Evolutionary conservation across 2,888 invertebrate genomes (phyloP).

Genomic region (Pachliopta kotzebuea): DNA sequence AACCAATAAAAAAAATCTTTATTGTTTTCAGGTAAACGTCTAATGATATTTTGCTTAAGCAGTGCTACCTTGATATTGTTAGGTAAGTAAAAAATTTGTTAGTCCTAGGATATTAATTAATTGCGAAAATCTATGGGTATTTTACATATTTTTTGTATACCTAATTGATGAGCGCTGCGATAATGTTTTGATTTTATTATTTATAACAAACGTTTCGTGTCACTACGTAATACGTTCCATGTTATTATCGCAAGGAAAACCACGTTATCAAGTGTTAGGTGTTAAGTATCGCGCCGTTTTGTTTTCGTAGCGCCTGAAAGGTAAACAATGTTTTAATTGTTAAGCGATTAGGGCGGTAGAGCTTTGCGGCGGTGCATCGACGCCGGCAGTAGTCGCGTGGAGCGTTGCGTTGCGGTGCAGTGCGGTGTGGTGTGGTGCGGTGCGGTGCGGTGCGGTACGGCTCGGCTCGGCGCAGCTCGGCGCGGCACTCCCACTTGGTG

Average conservation of each 20-base stretch:
- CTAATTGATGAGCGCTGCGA: too few relatives aligned
- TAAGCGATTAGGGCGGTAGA: conserved; percentile 72
- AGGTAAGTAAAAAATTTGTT: conserved; percentile 8
- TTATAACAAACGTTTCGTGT: not conserved
- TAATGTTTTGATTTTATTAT: too few relatives aligned
- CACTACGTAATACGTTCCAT: conserved; percentile 5
- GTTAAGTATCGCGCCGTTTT: conserved; percentile 30
- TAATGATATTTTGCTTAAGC: conserved; percentile 5
- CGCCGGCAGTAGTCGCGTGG: conserved; percentile 62
- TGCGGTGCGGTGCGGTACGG: conserved; percentile 55
- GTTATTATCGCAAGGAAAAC: conserved; percentile 25
- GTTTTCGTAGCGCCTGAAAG: conserved; percentile 52
- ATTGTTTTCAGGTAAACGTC: conserved; percentile 38
- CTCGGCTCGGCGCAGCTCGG: conserved; percentile 59
- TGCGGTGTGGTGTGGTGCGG: too few relatives aligned
- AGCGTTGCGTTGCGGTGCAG: too few relatives aligned
- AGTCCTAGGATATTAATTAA: too few relatives aligned
- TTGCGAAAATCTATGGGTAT: too few relatives aligned
- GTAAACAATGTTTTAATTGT: conserved; percentile 75
- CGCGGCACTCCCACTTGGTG: conserved; percentile 66
- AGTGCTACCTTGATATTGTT: not conserved
- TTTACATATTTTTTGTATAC: too few relatives aligned
- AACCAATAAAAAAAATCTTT: conserved; percentile 38
- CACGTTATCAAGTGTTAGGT: conserved; percentile 28
- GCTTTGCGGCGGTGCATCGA: conserved; percentile 71